These are phyloP conservation scores for Colostygia pectinataria DNA, from an alignment of 2,888 invertebrate genomes.

Conservation along the genomic window DNA sequence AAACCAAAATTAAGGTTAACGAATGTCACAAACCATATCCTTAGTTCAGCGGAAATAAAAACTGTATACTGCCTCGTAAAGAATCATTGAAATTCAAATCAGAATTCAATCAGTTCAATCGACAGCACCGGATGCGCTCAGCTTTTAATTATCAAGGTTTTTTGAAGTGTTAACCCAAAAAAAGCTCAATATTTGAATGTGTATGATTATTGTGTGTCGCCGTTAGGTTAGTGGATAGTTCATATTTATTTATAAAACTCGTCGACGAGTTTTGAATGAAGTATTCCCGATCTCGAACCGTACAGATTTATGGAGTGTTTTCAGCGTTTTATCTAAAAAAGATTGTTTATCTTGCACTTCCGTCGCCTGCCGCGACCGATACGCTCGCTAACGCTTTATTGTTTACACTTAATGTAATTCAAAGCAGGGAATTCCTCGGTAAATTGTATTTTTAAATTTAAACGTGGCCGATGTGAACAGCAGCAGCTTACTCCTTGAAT, in stretches of 20 bases:
- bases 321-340: conserved; percentile 80
- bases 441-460: conserved; percentile 79
- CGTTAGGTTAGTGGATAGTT: conserved; percentile 36
- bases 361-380: conserved; percentile 78
- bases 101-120: conserved; percentile 71
- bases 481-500: conserved; percentile 63
- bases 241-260: conserved; percentile 45
- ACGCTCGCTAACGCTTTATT: conserved; percentile 79
- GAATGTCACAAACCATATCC: conserved; percentile 56
- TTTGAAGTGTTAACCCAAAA: conserved; percentile 54
- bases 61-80: conserved; percentile 58
- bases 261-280: conserved; percentile 63
- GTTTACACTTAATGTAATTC: conserved; percentile 83
- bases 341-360: conserved; percentile 81
- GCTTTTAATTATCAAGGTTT: conserved; percentile 77
- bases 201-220: conserved; percentile 47
- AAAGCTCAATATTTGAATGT: conserved; percentile 43
- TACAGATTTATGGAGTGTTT: conserved; percentile 77
- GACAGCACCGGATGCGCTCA: conserved; percentile 65
- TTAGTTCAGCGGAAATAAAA: conserved; percentile 68
- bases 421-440: conserved; percentile 80
- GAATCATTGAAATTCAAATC: conserved; percentile 72
- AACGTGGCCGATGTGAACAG: conserved; percentile 56
- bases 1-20: conserved; percentile 57
- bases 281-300: conserved; percentile 53